These are phyloP conservation scores for Pheucticus melanocephalus DNA, from an alignment of 2,113 vertebrate genomes.

Conservation along the genomic window DNA sequence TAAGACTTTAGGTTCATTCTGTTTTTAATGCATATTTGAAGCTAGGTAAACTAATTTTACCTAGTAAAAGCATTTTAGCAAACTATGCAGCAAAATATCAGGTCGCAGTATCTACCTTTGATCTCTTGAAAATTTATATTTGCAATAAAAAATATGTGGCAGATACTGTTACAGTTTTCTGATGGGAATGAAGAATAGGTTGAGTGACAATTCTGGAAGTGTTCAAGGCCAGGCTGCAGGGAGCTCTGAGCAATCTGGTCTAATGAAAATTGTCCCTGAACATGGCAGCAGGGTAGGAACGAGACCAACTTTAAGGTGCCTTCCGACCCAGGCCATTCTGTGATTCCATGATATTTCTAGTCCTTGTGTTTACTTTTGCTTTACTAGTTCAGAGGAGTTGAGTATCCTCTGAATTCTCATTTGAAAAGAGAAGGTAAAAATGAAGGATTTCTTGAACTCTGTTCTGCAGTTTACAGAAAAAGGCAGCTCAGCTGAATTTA, in stretches of 20 bases:
- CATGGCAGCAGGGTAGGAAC: neutral
- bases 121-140: neutral
- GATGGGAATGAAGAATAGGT: neutral
- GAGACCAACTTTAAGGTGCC: neutral
- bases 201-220: neutral
- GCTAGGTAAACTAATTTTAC: neutral
- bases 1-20: neutral
- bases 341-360: neutral
- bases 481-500: neutral
- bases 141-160: neutral
- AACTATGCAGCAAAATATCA: neutral
- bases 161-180: neutral
- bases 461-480: neutral
- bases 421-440: neutral
- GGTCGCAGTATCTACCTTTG: neutral
- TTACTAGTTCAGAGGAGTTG: neutral
- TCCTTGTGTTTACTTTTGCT: neutral
- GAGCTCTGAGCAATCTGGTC: neutral
- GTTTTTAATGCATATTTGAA: neutral
- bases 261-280: neutral
- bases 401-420: neutral
- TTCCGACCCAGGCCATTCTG: neutral
- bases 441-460: neutral
- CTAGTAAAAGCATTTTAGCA: neutral
- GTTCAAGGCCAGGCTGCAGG: neutral